phyloP scores from a whole-genome alignment of 2,888 invertebrate species.

The Notocelia uddmanniana region DNA sequence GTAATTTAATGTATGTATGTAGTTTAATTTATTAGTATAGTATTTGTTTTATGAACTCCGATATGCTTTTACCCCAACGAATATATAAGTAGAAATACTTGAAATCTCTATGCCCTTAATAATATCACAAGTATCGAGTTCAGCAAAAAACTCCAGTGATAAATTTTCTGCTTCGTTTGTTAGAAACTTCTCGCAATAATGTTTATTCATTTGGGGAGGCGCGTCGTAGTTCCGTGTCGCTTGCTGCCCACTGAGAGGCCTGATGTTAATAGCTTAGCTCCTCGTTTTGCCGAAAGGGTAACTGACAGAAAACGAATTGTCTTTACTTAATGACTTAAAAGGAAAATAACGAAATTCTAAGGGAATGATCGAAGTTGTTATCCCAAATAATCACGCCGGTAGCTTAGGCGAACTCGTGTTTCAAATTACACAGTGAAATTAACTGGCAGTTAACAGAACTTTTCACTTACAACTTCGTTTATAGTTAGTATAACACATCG shows the following conservation, averaged over 20 bases:
- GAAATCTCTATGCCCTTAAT: background rate
- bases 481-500: slow-evolving; percentile 15
- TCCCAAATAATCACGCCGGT: slow-evolving; percentile 29
- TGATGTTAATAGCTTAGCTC: slow-evolving; percentile 51
- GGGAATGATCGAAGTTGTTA: slow-evolving; percentile 22
- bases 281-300: slow-evolving; percentile 53
- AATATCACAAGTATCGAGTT: slow-evolving; percentile 4
- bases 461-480: slow-evolving; percentile 26
- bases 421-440: slow-evolving; percentile 17
- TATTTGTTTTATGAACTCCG: background rate
- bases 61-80: background rate
- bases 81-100: background rate
- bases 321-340: slow-evolving; percentile 51
- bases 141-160: slow-evolving; percentile 43
- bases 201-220: slow-evolving; percentile 55
- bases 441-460: slow-evolving; percentile 5
- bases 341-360: slow-evolving; percentile 39
- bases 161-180: slow-evolving; percentile 56
- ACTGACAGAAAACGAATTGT: slow-evolving; percentile 55
- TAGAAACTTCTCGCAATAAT: slow-evolving; percentile 56
- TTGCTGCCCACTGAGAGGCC: slow-evolving; percentile 45
- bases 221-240: slow-evolving; percentile 42
- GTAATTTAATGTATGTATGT: too few relatives aligned
- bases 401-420: slow-evolving; percentile 11
- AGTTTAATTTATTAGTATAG: too few relatives aligned